phyloP scores from a whole-genome alignment of 2,113 vertebrate species.

The Sitta europaea region DNA sequence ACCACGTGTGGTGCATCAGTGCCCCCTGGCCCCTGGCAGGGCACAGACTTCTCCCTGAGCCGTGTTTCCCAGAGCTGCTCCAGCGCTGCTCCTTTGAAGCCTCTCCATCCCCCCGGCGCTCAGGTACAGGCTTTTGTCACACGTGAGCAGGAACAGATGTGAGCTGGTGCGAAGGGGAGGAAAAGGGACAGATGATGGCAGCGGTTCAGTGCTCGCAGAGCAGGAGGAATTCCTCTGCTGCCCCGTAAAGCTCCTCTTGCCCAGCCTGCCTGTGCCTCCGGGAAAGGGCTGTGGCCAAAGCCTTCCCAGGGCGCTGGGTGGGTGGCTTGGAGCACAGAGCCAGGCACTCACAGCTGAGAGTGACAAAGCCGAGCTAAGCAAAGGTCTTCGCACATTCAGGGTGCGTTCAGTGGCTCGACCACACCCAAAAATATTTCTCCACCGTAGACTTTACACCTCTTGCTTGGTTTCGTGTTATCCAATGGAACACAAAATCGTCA shows the following conservation, averaged over 20 bases:
- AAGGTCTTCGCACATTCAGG: not conserved
- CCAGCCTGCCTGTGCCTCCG: rapidly evolving
- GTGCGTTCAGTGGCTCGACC: not conserved
- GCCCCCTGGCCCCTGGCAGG: not conserved
- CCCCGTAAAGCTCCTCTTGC: not conserved
- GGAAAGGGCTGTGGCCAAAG: not conserved
- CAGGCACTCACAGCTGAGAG: not conserved
- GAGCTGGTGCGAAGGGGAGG: not conserved
- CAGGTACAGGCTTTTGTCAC: conserved; percentile 8
- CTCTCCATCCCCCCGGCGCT: not conserved
- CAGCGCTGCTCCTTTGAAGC: not conserved
- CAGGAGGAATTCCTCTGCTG: not conserved
- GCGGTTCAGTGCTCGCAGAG: not conserved
- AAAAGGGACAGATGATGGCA: not conserved
- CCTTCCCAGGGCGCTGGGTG: not conserved
- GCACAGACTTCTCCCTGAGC: not conserved
- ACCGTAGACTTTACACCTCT: not conserved
- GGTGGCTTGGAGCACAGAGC: not conserved
- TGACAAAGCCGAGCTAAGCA: not conserved
- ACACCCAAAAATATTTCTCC: not conserved
- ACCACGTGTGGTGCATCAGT: rapidly evolving
- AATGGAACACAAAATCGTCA: not conserved
- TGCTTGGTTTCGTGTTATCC: not conserved
- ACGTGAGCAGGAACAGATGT: conserved; percentile 20
- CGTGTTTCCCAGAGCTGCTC: not conserved